A percentile compares a stretch with the other conserved stretches of the same genome.
Conservation (phyloP, 2,888 invertebrate species). For the Dryocosmus kuriphilus region DNA sequence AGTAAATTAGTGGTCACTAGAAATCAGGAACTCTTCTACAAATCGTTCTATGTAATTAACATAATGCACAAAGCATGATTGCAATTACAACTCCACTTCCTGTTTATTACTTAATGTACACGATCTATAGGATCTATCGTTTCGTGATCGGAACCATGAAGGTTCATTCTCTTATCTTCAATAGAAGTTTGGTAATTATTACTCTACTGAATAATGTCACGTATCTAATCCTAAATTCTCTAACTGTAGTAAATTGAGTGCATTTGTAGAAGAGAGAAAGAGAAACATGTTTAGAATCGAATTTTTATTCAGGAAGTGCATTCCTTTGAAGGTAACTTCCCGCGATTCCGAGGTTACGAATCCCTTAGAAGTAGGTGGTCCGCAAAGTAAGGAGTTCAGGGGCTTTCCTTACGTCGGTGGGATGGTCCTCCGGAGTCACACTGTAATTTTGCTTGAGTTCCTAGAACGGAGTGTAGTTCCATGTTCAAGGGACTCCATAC, state of each 20-base stretch:
- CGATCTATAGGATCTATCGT: slow-evolving; percentile 7
- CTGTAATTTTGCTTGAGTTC: slow-evolving; percentile 29
- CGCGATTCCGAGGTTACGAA: slow-evolving; percentile 26
- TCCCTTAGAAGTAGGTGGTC: slow-evolving; percentile 32
- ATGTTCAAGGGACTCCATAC: slow-evolving; percentile 20
- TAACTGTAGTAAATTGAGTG: background rate
- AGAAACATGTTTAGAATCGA: background rate
- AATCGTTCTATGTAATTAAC: slow-evolving; percentile 22
- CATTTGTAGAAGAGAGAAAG: background rate
- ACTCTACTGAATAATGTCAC: too few relatives aligned
- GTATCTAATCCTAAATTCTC: background rate
- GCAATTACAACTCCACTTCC: slow-evolving; percentile 22
- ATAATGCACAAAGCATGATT: slow-evolving; percentile 35
- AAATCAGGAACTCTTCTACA: slow-evolving; percentile 35
- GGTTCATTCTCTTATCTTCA: background rate
- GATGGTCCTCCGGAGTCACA: slow-evolving; percentile 28
- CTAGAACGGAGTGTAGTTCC: slow-evolving; percentile 20
- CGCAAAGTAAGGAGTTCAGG: slow-evolving; percentile 1
- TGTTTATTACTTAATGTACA: slow-evolving; percentile 18
- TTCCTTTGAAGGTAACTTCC: slow-evolving; percentile 24
- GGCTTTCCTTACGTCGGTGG: slow-evolving; percentile 14
- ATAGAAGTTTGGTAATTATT: too few relatives aligned
- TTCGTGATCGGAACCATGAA: background rate
- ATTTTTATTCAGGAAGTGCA: slow-evolving; percentile 6
- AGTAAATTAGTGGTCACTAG: slow-evolving; percentile 36